phyloP scores from a whole-genome alignment of 2,888 invertebrate genomes.

The Drosophila prolongata region DNA sequence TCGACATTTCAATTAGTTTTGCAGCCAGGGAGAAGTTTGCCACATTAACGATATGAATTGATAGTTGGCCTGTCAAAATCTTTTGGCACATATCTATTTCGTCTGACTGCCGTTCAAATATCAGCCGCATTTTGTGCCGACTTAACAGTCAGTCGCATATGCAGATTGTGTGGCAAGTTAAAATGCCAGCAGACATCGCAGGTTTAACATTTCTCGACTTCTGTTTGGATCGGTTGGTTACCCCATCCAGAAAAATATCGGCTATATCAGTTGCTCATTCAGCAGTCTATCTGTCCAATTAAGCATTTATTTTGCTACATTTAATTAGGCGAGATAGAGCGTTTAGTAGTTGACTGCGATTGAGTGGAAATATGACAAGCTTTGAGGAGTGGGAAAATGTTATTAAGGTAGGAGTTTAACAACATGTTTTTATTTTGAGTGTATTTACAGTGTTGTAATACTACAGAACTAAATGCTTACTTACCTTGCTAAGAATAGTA shows the following conservation, averaged over 20 bases:
- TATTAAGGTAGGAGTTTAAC: no score
- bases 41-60: conserved; percentile 63
- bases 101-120: conserved; percentile 61
- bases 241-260: conserved; percentile 39
- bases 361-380: conserved; percentile 45
- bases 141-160: conserved; percentile 26
- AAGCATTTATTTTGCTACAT: conserved; percentile 65
- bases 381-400: conserved; percentile 20
- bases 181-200: conserved; percentile 41
- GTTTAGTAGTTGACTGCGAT: conserved; percentile 32
- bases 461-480: no score
- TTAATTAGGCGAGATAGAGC: conserved; percentile 73
- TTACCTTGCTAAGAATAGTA: no score
- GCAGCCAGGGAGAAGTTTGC: conserved; percentile 47
- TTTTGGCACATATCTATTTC: conserved; percentile 74
- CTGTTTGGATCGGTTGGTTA: conserved; percentile 37
- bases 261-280: conserved; percentile 55
- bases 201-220: conserved; percentile 38
- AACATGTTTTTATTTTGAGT: no score
- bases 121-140: conserved; percentile 38
- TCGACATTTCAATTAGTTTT: conserved; percentile 78
- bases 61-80: conserved; percentile 76
- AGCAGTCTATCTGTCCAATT: conserved; percentile 79
- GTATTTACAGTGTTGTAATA: no score
- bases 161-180: conserved; percentile 53